Base-by-base conservation (phyloP, 2,113 vertebrate genomes). In the Crotalus horridus region DNA sequence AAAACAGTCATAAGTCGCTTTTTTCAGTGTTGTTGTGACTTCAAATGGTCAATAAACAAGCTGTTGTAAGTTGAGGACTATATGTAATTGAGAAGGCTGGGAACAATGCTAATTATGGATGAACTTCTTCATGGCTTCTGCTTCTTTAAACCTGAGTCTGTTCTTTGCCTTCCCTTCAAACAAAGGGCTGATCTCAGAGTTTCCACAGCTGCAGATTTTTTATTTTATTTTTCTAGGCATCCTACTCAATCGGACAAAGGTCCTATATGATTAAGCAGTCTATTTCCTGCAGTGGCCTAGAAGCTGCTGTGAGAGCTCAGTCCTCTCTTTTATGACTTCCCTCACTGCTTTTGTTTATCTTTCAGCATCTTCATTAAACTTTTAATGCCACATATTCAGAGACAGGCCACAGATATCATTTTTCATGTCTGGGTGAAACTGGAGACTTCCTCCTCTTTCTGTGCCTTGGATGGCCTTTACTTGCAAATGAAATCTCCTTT, bases 351-450 rank as follows among this genome's bases (percentile, higher is more conserved):
- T 87, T 54, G 74, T 93, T 87, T 58, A 46, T 64, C 89, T 87
- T 93, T 90, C 74, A 87, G 20, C 29, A 61, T 33, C 88, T 85
- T 86, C 88, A 86, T 93, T 61, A 90, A 93, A 86, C 55, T 86
- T 93, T 93, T 53, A 90, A 86, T 1, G 20, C 23, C n/a, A 54
- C 48, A 12, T 51, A 93, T 64, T 24, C 13, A 29, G 88, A 64
- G 92, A 85, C n/a, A 21, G 88, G 33, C 74, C 33, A 81, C 55
- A 54, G 74, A 85, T 74, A 53, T 56, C 55, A 15, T 74, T 55
- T 88, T 48, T 69, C 51, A 24, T 46, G 29, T 88, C 56, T 29
- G 33, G 61, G 8, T 58, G 91, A 90, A 89, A 87, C 23, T 2
- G 61, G 89, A 90, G 55, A 64, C 23, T 39, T 23, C 5, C 89